A percentile compares a stretch with the other conserved stretches of the same genome.
Evolutionary conservation across 2,797 vertebrate genomes (phyloP).

Genomic region (Eidolon dupreanum): DNA sequence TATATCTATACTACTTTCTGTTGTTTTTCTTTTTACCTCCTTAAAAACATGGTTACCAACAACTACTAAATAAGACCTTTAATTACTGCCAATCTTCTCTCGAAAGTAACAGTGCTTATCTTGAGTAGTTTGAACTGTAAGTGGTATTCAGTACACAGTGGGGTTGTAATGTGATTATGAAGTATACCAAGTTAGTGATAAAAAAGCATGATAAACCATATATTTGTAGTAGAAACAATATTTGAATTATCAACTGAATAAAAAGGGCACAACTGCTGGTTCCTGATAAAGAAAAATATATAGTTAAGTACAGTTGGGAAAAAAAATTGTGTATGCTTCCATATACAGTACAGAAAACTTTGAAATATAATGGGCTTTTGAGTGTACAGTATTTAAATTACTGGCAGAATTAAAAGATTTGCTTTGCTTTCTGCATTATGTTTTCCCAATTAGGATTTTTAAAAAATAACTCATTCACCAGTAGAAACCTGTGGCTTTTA

Average conservation of each 20-base stretch:
- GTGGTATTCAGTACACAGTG: constrained; percentile 71
- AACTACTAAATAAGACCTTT: constrained; percentile 75
- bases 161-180: constrained; percentile 69
- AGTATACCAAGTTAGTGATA: constrained; percentile 61
- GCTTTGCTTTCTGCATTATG: constrained; percentile 60
- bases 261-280: constrained; percentile 49
- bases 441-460: constrained; percentile 42
- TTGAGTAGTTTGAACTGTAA: constrained; percentile 74
- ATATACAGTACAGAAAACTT: constrained; percentile 43
- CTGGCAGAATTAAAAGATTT: constrained; percentile 54
- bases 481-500: constrained; percentile 44
- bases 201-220: constrained; percentile 62
- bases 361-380: constrained; percentile 63
- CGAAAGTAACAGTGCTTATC: constrained; percentile 69
- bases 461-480: constrained; percentile 39
- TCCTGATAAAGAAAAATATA: constrained; percentile 71
- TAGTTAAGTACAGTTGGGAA: constrained; percentile 58
- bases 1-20: constrained; percentile 61
- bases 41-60: constrained; percentile 73
- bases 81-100: constrained; percentile 75
- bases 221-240: constrained; percentile 76
- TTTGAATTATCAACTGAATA: constrained; percentile 72
- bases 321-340: constrained; percentile 60
- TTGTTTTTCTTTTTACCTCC: constrained; percentile 47
- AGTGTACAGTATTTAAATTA: constrained; percentile 46